Conservation (phyloP, 2,797 vertebrate genomes). For the Myotis findleyi region DNA sequence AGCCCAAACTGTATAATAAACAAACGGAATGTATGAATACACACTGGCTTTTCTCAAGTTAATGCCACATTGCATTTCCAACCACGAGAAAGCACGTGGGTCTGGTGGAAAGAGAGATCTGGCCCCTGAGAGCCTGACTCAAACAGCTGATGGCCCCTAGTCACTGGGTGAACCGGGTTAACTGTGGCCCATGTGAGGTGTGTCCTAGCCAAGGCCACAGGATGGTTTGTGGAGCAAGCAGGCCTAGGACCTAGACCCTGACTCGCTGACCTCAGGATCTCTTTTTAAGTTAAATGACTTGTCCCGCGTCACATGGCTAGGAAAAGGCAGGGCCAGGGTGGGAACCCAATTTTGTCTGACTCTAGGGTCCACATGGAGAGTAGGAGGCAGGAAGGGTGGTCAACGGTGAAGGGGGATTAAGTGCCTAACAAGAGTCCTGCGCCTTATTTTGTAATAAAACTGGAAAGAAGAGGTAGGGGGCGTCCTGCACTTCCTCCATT, state of each 20-base stretch:
- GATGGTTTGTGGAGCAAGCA: neutral
- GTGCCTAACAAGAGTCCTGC: neutral
- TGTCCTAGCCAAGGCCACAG: rapidly evolving
- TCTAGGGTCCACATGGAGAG: neutral
- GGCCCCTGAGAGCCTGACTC: neutral
- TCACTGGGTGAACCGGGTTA: neutral
- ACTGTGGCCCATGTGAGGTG: neutral
- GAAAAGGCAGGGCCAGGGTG: neutral
- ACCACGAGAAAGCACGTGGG: neutral
- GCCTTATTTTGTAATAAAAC: neutral
- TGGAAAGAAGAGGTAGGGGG: neutral
- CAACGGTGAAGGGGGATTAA: neutral
- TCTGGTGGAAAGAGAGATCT: neutral
- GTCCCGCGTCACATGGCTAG: neutral
- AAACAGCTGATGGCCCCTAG: neutral
- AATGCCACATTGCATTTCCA: neutral
- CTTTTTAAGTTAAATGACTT: neutral
- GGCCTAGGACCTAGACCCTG: neutral
- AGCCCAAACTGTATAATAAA: slow-evolving; percentile 54
- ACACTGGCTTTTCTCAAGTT: slow-evolving; percentile 52
- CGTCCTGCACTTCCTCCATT: neutral
- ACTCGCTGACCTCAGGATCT: neutral
- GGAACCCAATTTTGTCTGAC: neutral
- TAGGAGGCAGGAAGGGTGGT: neutral
- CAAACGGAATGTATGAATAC: neutral